Conservation (phyloP, 1,140 invertebrate genomes). For the Thalassaphorura encarpata region DNA sequence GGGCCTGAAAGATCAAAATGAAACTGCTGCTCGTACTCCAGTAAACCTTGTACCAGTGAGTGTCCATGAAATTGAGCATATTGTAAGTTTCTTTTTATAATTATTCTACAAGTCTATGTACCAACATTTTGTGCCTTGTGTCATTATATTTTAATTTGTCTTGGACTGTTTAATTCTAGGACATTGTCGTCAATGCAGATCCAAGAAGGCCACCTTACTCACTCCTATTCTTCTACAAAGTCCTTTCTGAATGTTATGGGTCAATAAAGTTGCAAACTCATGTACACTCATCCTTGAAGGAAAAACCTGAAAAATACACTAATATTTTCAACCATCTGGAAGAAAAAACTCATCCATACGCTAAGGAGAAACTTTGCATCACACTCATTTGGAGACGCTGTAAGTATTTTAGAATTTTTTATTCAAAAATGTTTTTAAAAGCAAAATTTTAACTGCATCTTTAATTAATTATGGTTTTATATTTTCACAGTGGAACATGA, state of each 20-base stretch:
- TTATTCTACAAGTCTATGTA: too few species aligned
- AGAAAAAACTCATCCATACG: background rate
- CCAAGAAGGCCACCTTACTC: background rate
- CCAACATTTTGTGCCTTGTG: too few species aligned
- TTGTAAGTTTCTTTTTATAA: too few species aligned
- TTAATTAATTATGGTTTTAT: background rate
- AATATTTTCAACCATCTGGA: too few species aligned
- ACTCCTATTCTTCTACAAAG: background rate
- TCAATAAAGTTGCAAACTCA: too few species aligned
- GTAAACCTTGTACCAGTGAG: background rate
- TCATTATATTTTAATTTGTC: too few species aligned
- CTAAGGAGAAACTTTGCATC: too few species aligned
- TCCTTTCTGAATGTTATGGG: background rate
- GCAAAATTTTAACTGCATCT: background rate
- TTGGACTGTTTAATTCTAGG: too few species aligned
- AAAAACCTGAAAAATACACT: too few species aligned
- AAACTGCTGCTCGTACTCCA: background rate
- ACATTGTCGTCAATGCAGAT: background rate
- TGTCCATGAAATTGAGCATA: background rate
- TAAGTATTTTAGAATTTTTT: background rate
- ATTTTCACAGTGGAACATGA: background rate
- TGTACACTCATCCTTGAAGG: too few species aligned
- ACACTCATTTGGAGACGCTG: background rate
- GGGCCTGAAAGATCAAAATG: background rate
- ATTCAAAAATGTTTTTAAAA: background rate